Evolutionary conservation across 2,888 invertebrate genomes (phyloP).

Genomic region (Spilosoma lubricipeda): DNA sequence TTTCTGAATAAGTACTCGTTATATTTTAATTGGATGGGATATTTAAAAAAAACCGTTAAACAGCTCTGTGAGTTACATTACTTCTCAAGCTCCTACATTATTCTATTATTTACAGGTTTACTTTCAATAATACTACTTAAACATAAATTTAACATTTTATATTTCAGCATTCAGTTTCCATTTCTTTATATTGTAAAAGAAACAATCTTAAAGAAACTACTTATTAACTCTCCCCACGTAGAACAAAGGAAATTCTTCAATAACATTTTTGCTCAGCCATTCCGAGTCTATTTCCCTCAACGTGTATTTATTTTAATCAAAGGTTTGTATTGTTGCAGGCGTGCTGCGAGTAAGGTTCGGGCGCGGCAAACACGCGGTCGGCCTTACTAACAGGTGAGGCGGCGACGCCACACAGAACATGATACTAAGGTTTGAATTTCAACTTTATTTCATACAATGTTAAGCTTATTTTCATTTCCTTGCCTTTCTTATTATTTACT

Average conservation of each 20-base stretch:
- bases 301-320: conserved; percentile 28
- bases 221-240: conserved; percentile 7
- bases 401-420: conserved; percentile 84
- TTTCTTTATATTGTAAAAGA: not conserved
- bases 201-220: conserved; percentile 11
- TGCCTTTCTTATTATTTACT: conserved; percentile 36
- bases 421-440: conserved; percentile 84
- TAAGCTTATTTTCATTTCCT: conserved; percentile 42
- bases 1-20: not conserved
- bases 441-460: conserved; percentile 65
- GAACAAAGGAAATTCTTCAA: conserved; percentile 24
- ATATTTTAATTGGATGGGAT: conserved; percentile 2
- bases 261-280: conserved; percentile 16
- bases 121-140: not conserved
- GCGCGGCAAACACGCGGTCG: conserved; percentile 81
- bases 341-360: conserved; percentile 78
- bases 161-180: not conserved
- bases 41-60: not conserved
- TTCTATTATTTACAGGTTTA: not conserved
- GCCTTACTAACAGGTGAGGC: conserved; percentile 86
- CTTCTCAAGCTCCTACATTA: not conserved
- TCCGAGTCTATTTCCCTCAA: conserved; percentile 17
- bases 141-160: not conserved
- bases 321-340: conserved; percentile 71
- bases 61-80: not conserved